Evolutionary conservation across 2,888 invertebrate genomes (phyloP), one percentile per base, ranked within the genome.

Genomic region (Coenonympha glycerion): DNA sequence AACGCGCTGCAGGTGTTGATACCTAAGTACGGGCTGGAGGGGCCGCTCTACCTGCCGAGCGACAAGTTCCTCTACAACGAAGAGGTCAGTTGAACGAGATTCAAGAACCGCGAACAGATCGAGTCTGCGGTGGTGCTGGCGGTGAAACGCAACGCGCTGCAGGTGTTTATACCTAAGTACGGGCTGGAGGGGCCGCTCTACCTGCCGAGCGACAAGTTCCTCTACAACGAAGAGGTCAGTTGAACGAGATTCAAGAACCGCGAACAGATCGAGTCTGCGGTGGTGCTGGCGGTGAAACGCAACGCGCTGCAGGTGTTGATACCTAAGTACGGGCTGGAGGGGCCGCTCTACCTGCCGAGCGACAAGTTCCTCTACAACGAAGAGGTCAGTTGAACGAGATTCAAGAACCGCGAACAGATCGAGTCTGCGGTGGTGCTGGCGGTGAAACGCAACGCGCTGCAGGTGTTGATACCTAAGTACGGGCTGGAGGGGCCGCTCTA

Each of bases 1-100:
- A 99, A 99, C 87, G 99, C 99, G 0, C 82, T 98, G 6, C 96
- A 98, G 86, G 92, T 99, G 47, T 90, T 99, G n/a, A 95, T 99
- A 58, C 98, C 99, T 0, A 97, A 96, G 72, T 99, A 96, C 76
- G 99, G 99, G 0, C 88, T 99, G 48, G 99, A 99, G 78, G 97
- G 97, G 28, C 96, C 94, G 0, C 80, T 98, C 30, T 96, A 93
- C 69, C 77, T 96, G 45, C 89, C 89, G 1, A 76, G 87, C 5
- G 89, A 90, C 46, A 89, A 88, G 61, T 97, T 97, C 70, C 84
- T 86, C 0, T 97, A 94, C 68, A 93, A 94, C 73, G 95, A 95
- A 74, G 94, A 96, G 85, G 94, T 94, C 73, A 56, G 66, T 13
- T 30, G 11, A 3, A 11, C n/a, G n/a, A n/a, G n/a, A n/a, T 87